Conservation (phyloP, 1,140 invertebrate species). For the Ips nitidus region DNA sequence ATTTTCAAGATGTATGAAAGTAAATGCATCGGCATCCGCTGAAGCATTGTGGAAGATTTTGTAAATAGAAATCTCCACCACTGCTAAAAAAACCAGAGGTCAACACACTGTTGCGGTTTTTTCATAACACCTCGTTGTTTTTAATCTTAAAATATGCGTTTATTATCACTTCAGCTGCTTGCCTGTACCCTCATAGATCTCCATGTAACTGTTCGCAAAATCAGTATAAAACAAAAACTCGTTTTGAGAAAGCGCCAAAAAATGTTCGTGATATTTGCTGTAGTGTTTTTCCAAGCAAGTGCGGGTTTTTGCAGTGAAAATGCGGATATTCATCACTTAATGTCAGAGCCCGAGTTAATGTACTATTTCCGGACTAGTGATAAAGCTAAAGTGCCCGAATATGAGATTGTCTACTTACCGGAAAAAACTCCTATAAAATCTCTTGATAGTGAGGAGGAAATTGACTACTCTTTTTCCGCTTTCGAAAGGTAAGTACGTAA, state of each 20-base stretch:
- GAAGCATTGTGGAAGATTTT: no score
- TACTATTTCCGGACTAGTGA: slow-evolving; percentile 45
- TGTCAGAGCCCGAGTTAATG: slow-evolving; percentile 42
- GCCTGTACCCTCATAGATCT: slow-evolving; percentile 33
- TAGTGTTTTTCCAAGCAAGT: not conserved
- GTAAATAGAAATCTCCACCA: slow-evolving; percentile 5
- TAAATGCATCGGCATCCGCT: no score
- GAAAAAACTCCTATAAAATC: slow-evolving; percentile 18
- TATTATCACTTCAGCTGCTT: slow-evolving; percentile 29
- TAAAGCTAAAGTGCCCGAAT: slow-evolving; percentile 40
- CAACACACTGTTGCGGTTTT: slow-evolving; percentile 30
- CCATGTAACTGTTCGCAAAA: slow-evolving; percentile 28
- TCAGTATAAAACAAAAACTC: slow-evolving; percentile 27
- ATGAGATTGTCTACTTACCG: slow-evolving; percentile 46
- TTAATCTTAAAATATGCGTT: slow-evolving; percentile 34
- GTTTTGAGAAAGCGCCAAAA: not conserved
- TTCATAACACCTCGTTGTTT: slow-evolving; percentile 26
- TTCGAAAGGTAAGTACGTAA: slow-evolving; percentile 42
- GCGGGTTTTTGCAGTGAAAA: not conserved
- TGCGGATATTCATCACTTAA: slow-evolving; percentile 37
- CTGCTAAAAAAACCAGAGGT: slow-evolving; percentile 17
- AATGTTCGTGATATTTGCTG: slow-evolving; percentile 10
- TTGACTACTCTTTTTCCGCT: slow-evolving; percentile 43
- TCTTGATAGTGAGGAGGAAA: slow-evolving; percentile 26
- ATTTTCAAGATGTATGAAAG: no score